Conservation (phyloP, 2,888 invertebrate genomes). For the Trachelus troglodyta region DNA sequence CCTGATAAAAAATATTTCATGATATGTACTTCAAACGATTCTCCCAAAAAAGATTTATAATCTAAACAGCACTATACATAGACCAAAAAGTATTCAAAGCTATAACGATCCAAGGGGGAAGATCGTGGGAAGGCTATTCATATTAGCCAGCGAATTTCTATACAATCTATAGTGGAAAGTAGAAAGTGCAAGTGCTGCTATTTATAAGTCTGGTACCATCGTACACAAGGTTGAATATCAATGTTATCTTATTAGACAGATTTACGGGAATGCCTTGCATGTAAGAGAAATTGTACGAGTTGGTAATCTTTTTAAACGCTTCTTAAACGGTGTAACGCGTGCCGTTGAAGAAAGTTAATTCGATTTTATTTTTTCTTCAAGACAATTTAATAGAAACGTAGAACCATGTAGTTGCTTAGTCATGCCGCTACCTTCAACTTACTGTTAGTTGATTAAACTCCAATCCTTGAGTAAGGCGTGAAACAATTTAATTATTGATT, state of each 20-base stretch:
- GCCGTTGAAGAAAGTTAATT: neutral
- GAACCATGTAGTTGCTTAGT: neutral
- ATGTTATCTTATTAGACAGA: neutral
- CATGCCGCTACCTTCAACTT: slow-evolving; percentile 29
- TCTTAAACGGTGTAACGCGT: neutral
- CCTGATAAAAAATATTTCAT: slow-evolving; percentile 67
- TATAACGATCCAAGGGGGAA: neutral
- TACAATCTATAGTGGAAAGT: slow-evolving; percentile 35
- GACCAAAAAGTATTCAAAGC: neutral
- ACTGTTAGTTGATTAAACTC: slow-evolving; percentile 37
- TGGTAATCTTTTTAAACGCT: neutral
- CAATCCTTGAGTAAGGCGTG: slow-evolving; percentile 50
- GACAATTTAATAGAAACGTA: neutral
- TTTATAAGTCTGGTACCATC: slow-evolving; percentile 5
- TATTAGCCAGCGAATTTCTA: slow-evolving; percentile 16
- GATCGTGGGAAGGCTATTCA: neutral
- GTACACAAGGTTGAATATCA: neutral
- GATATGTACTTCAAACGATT: neutral
- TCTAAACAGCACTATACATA: neutral
- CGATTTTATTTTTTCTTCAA: neutral
- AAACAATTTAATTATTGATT: slow-evolving; percentile 32
- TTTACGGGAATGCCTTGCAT: neutral
- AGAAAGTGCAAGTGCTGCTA: slow-evolving; percentile 30
- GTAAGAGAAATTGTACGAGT: neutral
- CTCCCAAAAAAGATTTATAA: slow-evolving; percentile 2